Evolutionary conservation across 2,797 vertebrate species (phyloP), one percentile per base, ranked within the genome.

Genomic region (Betta splendens): DNA sequence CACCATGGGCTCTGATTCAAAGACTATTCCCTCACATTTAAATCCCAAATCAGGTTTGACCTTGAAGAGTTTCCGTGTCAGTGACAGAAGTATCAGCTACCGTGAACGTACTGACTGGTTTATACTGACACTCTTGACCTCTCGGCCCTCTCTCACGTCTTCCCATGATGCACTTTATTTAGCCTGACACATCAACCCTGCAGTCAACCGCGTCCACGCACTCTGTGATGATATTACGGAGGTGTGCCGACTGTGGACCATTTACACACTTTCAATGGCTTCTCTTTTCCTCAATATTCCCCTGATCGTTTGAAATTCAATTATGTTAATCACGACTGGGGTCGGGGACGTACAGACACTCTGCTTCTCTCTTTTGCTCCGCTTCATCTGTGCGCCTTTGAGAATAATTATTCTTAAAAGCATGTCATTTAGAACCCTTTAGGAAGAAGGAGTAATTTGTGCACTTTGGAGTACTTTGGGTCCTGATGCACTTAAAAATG

Each of bases 241-340:
- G 73, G 83, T 78, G 78, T 63, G 60, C 58, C 28, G 5, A 69
- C 76, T 69, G 61, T 23, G 55, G 53, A 26, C 68, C 77, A 44
- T 84, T 84, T 64, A 83, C 81, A 80, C 67, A 44, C 77, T 80
- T 82, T 80, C 42, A 68, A 50, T 75, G 47, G 72, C 70, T 85
- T 64, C 49, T 35, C 50, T 69, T 80, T 87, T 81, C 54, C 72
- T 81, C 72, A 77, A 82, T 71, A 64, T 64, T 65, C 72, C 61
- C 51, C 56, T 48, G 73, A 85, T 91, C 37, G 29, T 85, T 89
- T 89, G 83, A 91, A 91, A 92, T 90, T 86, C 88, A 91, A 88
- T 91, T 91, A 92, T 89, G 85, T 69, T 88, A 88, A 91, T 89
- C 50, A 53, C 4, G 42, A 37, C 66, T 46, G 46, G 83, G 87